These are phyloP conservation scores for Macrochelys suwanniensis DNA, from an alignment of 2,797 vertebrate genomes.

Conservation along the genomic window DNA sequence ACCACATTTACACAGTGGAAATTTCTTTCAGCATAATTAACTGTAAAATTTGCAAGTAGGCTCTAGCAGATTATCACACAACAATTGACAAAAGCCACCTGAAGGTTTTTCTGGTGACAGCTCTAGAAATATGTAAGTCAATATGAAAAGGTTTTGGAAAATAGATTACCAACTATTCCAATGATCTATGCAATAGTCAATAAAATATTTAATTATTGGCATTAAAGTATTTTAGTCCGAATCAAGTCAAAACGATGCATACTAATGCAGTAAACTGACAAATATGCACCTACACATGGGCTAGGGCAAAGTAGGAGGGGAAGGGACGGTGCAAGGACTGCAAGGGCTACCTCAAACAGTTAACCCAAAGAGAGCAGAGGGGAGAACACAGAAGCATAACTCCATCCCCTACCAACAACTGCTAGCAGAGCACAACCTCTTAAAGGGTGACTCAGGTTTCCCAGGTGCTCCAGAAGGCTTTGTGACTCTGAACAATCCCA, in stretches of 20 bases:
- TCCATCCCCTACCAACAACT: background rate
- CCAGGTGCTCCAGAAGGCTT: background rate
- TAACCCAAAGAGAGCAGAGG: background rate
- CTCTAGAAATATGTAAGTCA: rapidly evolving
- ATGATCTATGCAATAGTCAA: background rate
- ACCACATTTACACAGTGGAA: background rate
- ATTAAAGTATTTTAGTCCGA: background rate
- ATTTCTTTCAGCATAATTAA: background rate
- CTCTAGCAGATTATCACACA: background rate
- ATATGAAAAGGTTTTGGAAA: background rate
- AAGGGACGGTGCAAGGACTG: background rate
- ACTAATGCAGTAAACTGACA: background rate
- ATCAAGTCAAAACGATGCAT: background rate
- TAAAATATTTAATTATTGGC: background rate
- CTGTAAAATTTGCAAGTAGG: rapidly evolving
- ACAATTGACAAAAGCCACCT: background rate
- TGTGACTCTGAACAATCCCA: background rate
- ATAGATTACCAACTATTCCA: background rate
- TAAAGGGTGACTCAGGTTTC: background rate
- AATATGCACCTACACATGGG: background rate
- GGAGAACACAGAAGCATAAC: background rate
- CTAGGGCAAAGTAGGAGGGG: background rate
- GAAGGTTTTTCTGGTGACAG: background rate
- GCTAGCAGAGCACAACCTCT: background rate
- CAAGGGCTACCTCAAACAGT: conserved; percentile 21